phyloP scores from a whole-genome alignment of 2,113 vertebrate genomes.

The Pseudorectes ferrugineus region DNA sequence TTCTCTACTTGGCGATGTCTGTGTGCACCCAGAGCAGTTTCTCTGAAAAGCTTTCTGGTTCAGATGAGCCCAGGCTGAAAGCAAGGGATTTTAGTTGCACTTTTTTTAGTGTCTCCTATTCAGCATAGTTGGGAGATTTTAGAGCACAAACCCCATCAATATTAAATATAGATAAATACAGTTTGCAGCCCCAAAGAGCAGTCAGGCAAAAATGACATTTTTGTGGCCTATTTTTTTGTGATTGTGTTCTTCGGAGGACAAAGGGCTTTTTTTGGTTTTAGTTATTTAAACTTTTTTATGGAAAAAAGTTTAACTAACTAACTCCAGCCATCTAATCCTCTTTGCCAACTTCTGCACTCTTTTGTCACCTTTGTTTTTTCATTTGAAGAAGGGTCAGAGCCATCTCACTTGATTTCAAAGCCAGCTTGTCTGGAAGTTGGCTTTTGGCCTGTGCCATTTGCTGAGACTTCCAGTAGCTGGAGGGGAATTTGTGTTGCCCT shows the following conservation, averaged over 20 bases:
- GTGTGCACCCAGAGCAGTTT: not conserved
- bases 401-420: not conserved
- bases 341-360: not conserved
- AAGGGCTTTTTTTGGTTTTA: not conserved
- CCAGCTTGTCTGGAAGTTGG: not conserved
- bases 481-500: not conserved
- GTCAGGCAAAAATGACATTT: not conserved
- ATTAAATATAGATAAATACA: not conserved
- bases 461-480: not conserved
- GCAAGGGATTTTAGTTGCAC: not conserved
- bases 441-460: not conserved
- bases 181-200: not conserved
- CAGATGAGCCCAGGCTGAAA: not conserved
- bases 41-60: not conserved
- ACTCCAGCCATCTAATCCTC: not conserved
- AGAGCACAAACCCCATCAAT: not conserved
- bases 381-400: not conserved
- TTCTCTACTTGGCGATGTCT: not conserved
- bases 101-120: not conserved
- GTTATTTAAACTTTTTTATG: not conserved
- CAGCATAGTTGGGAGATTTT: not conserved
- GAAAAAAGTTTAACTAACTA: not conserved
- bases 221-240: not conserved
- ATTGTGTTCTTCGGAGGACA: not conserved
- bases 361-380: not conserved